Percentiles rank a stretch among this genome's conserved stretches.
These are phyloP conservation scores for Alexandromys fortis DNA, from an alignment of 2,113 vertebrate genomes.

Conservation along the genomic window DNA sequence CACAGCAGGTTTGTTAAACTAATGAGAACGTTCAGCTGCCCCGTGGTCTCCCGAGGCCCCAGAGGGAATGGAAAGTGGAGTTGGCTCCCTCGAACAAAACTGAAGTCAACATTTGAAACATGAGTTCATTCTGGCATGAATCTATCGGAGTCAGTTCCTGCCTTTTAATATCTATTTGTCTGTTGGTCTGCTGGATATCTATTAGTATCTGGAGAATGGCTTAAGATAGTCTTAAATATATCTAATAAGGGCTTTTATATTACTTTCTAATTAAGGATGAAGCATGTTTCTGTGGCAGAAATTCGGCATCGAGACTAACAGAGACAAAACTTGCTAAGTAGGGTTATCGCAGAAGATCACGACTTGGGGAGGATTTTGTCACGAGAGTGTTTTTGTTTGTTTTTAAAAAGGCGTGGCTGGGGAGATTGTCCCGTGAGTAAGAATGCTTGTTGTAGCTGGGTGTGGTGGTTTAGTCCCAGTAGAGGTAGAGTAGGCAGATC, in stretches of 20 bases:
- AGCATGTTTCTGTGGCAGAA: not conserved
- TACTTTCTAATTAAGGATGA: conserved; percentile 1
- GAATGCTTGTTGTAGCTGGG: not conserved
- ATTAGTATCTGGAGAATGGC: not conserved
- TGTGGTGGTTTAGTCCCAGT: not conserved
- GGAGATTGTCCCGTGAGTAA: not conserved
- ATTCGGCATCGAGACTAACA: not conserved
- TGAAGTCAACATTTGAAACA: not conserved
- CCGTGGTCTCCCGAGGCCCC: not conserved
- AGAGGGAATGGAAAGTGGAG: not conserved
- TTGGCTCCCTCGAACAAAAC: not conserved
- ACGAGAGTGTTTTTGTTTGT: not conserved
- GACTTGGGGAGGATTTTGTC: not conserved
- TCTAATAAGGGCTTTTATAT: not conserved
- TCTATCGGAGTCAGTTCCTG: conserved; percentile 27
- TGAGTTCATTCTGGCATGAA: not conserved
- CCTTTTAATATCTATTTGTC: not conserved
- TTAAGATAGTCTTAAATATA: conserved; percentile 1
- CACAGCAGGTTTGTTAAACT: not conserved
- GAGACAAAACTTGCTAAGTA: not conserved
- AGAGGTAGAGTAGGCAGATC: not conserved
- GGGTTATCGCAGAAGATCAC: not conserved
- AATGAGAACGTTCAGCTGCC: not conserved
- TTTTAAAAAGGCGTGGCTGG: not conserved
- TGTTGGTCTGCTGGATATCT: not conserved